Evolutionary conservation across 2,113 vertebrate species (phyloP).

Genomic region (Sus scrofa): DNA sequence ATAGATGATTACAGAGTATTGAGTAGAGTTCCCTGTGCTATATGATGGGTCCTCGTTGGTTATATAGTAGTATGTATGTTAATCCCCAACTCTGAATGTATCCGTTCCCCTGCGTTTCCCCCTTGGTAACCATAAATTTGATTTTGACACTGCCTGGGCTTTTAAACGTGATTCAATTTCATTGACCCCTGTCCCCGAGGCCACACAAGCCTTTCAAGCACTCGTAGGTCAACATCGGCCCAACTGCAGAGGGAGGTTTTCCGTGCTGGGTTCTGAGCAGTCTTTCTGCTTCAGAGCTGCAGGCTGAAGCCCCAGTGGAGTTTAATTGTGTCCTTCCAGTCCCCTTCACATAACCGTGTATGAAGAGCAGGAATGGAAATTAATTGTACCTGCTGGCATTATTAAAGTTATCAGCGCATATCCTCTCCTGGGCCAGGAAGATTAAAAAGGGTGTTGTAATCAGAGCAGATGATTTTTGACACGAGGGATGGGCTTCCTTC

Average conservation of each 20-base stretch:
- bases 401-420: conserved; percentile 42
- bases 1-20: too few relatives aligned
- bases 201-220: not conserved
- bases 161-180: conserved; percentile 53
- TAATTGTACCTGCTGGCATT: conserved; percentile 54
- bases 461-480: conserved; percentile 58
- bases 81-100: too few relatives aligned
- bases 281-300: not conserved
- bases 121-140: too few relatives aligned
- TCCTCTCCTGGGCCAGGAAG: conserved; percentile 30
- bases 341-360: conserved; percentile 52
- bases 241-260: not conserved
- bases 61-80: too few relatives aligned
- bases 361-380: conserved; percentile 58
- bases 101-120: too few relatives aligned
- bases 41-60: too few relatives aligned
- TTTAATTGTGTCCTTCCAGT: conserved; percentile 66
- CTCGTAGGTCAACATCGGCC: not conserved
- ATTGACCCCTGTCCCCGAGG: not conserved
- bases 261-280: not conserved
- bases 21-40: too few relatives aligned
- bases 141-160: conserved; percentile 4
- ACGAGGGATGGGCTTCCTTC: not conserved
- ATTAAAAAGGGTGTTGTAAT: conserved; percentile 48
- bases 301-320: conserved; percentile 52